These are phyloP conservation scores for Xanthorhoe spadicearia DNA, from an alignment of 2,888 invertebrate genomes.

Conservation along the genomic window DNA sequence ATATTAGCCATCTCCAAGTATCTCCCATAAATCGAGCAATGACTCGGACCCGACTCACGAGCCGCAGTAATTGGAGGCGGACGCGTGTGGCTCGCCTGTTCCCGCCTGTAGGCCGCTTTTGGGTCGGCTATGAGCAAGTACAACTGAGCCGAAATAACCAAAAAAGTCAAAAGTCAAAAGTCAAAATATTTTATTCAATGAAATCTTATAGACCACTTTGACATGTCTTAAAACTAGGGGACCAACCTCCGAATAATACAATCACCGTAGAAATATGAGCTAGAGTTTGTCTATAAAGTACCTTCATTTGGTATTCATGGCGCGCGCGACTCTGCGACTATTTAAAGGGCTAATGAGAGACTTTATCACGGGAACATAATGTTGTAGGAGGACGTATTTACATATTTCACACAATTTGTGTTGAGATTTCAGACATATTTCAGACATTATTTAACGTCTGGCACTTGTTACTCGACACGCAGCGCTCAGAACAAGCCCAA, in stretches of 20 bases:
- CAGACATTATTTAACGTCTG: background rate
- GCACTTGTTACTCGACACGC: background rate
- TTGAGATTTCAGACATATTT: slow-evolving; percentile 14
- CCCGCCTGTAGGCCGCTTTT: background rate
- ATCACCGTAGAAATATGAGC: slow-evolving; percentile 8
- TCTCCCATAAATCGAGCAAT: background rate
- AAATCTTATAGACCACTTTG: too few relatives aligned
- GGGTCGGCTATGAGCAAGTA: too few relatives aligned
- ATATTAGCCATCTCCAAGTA: background rate
- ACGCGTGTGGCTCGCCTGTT: background rate
- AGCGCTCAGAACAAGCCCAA: background rate
- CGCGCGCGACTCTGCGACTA: slow-evolving; percentile 23
- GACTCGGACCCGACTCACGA: background rate
- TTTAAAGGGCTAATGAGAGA: slow-evolving; percentile 26
- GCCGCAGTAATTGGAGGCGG: background rate
- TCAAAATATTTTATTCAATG: too few relatives aligned
- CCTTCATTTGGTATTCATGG: slow-evolving; percentile 22
- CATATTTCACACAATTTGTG: slow-evolving; percentile 15
- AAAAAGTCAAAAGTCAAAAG: too few relatives aligned
- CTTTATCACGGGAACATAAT: slow-evolving; percentile 13
- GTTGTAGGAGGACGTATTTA: slow-evolving; percentile 11
- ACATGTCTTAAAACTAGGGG: too few relatives aligned
- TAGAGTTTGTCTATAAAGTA: slow-evolving; percentile 15
- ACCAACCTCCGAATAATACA: background rate
- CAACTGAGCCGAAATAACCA: background rate